Base-by-base conservation (phyloP, 2,113 vertebrate species). In the Ellobius talpinus region DNA sequence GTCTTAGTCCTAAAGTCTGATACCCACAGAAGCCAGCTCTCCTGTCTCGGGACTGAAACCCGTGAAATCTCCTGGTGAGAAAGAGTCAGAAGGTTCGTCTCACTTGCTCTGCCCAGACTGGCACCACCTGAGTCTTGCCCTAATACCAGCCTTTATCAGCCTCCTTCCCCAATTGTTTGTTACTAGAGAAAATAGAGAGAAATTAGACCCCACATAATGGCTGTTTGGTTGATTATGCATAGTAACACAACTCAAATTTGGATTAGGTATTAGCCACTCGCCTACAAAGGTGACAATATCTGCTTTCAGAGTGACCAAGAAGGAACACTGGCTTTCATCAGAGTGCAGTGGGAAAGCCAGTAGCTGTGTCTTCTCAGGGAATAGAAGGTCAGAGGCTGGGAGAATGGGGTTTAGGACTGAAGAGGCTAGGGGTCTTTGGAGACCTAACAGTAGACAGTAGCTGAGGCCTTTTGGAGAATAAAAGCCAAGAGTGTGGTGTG, bases 221-320 rank as follows among this genome's bases (percentile, higher is more conserved):
- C n/a, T 73, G 29, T 89, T 87, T 85, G 79, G 39, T 45, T 95
- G 21, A 45, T 82, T 96, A 89, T 96, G 90, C 86, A 94, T 96
- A 97, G 74, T 73, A 74, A 82, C 21, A 5, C 31, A 76, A 73
- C 63, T 88, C 63, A 92, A 88, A 94, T 91, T 77, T 74, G 95
- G 95, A 87, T 96, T 89, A 90, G 84, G 50, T 92, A 74, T 65
- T 87, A 23, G 89, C 9, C 33, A 29, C 29, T n/a, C 17, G 91
- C 39, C 79, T 85, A 36, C 82, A 74, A 91, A 87, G 74, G 45
- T 61, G 52, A 78, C 26, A 45, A 42, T 65, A 31, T 55, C 89
- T 84, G 74, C 84, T 85, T 87, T 97, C 63, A 8, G 5, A 39
- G 39, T 5, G 19, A 88, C 70, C 85, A 82, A 78, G 87, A 91